Evolutionary conservation across 2,888 invertebrate genomes (phyloP).

Genomic region (Trissoscelio sp.): DNA sequence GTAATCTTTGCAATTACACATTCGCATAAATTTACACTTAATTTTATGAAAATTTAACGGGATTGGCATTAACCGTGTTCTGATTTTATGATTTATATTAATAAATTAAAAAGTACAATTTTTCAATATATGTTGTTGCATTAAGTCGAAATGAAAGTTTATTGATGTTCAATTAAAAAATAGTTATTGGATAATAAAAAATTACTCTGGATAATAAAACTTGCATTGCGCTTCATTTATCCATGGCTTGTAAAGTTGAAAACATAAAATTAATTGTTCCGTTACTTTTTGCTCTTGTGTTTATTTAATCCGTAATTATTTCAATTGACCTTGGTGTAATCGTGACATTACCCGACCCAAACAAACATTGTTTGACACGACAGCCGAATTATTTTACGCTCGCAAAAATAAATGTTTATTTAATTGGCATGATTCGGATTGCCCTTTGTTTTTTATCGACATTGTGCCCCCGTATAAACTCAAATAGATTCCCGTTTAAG

Average conservation of each 20-base stretch:
- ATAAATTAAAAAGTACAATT: neutral
- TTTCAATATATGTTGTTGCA: neutral
- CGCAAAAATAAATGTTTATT: slow-evolving; percentile 21
- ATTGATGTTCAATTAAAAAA: no score
- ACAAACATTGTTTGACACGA: slow-evolving; percentile 14
- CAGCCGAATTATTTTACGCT: slow-evolving; percentile 7
- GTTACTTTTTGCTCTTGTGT: no score
- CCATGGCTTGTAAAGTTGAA: no score
- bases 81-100: slow-evolving; percentile 15
- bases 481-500: slow-evolving; percentile 6
- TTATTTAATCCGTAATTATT: slow-evolving; percentile 24
- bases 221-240: no score
- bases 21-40: slow-evolving; percentile 45
- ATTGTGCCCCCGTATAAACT: slow-evolving; percentile 23
- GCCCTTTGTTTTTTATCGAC: slow-evolving; percentile 22
- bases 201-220: no score
- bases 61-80: slow-evolving; percentile 17
- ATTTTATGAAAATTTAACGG: slow-evolving; percentile 35
- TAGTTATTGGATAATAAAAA: no score
- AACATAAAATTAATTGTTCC: no score
- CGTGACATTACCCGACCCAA: neutral
- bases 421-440: slow-evolving; percentile 17
- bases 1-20: slow-evolving; percentile 53
- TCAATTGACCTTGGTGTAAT: slow-evolving; percentile 7
- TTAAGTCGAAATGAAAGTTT: no score